Percentiles rank a stretch among this genome's conserved stretches.
These are phyloP conservation scores for Kryphioiulus occultus DNA, from an alignment of 2,888 invertebrate genomes.

Conservation along the genomic window DNA sequence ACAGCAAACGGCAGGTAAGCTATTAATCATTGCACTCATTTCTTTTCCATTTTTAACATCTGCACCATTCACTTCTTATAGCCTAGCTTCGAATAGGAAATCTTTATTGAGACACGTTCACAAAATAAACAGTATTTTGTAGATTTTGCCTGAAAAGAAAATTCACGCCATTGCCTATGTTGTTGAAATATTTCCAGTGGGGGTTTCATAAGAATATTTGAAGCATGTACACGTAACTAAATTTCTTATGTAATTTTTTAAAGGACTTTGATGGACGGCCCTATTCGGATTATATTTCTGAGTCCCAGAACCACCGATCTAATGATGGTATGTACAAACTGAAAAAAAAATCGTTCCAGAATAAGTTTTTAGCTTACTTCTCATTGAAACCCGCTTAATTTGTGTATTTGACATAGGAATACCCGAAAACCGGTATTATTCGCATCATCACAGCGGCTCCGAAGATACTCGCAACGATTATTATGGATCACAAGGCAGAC, in stretches of 20 bases:
- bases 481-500: slow-evolving; percentile 49
- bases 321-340: slow-evolving; percentile 45
- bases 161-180: neutral
- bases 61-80: neutral
- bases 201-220: neutral
- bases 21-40: neutral
- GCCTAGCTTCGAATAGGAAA: neutral
- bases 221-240: neutral
- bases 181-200: neutral
- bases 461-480: slow-evolving; percentile 51
- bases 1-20: slow-evolving; percentile 31
- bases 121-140: neutral
- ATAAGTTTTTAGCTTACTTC: neutral
- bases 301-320: slow-evolving; percentile 46
- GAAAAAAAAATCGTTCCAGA: too few relatives aligned
- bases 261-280: slow-evolving; percentile 51
- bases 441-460: slow-evolving; percentile 39
- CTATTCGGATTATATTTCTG: slow-evolving; percentile 50
- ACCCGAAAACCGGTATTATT: slow-evolving; percentile 50
- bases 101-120: neutral
- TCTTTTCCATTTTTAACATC: slow-evolving; percentile 3
- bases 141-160: neutral
- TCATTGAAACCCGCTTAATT: neutral
- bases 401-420: neutral
- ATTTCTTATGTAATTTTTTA: neutral